phyloP scores from a whole-genome alignment of 2,888 invertebrate genomes.

The Trichopoda pennipes region DNA sequence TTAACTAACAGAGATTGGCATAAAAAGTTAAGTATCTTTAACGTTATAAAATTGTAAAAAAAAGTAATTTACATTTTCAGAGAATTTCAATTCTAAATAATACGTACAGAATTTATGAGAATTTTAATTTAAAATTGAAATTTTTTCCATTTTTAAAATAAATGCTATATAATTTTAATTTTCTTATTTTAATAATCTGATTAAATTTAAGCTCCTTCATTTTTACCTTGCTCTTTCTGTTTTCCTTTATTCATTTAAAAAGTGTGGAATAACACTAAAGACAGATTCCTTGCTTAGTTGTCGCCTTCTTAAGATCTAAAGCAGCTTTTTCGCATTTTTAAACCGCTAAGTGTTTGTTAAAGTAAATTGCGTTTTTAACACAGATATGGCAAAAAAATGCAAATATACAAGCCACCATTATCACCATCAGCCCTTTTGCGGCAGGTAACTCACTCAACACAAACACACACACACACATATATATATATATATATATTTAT shows the following conservation, averaged over 20 bases:
- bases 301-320: constrained; percentile 55
- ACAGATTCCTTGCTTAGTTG: constrained; percentile 41
- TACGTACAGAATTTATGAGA: background rate
- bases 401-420: background rate
- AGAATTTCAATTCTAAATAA: constrained; percentile 43
- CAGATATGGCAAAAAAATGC: constrained; percentile 33
- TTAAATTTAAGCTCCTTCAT: constrained; percentile 44
- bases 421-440: background rate
- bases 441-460: background rate
- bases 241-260: background rate
- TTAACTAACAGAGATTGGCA: background rate
- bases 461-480: too few relatives aligned
- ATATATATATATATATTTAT: constrained; percentile 30
- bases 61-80: constrained; percentile 51
- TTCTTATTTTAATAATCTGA: constrained; percentile 25
- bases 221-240: constrained; percentile 1
- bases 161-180: constrained; percentile 11
- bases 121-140: background rate
- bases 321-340: constrained; percentile 65
- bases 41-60: background rate
- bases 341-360: constrained; percentile 67
- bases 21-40: background rate
- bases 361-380: constrained; percentile 67
- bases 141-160: constrained; percentile 7
- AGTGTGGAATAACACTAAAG: constrained; percentile 1